phyloP scores from a whole-genome alignment of 2,797 vertebrate species.

The Acanthurus lineatus region DNA sequence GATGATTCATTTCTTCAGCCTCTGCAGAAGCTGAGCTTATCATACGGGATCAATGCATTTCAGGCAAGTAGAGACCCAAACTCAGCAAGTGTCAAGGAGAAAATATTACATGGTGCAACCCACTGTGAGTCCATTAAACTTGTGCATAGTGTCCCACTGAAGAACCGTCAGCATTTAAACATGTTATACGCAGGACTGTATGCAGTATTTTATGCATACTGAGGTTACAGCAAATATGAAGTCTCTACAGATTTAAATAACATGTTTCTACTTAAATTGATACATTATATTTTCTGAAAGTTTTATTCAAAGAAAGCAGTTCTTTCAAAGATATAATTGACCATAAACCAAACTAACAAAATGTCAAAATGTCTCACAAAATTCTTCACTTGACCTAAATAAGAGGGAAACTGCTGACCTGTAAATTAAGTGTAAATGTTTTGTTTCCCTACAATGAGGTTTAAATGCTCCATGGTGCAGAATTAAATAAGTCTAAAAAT shows the following conservation, averaged over 20 bases:
- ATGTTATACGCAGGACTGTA: not conserved
- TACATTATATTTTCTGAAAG: not conserved
- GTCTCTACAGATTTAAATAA: not conserved
- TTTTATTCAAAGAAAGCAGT: slow-evolving; percentile 1
- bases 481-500: slow-evolving; percentile 6
- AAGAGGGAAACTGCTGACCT: not conserved
- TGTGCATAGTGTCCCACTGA: not conserved
- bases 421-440: slow-evolving; percentile 22
- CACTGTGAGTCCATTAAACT: slow-evolving; percentile 25
- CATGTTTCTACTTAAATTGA: not conserved
- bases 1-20: slow-evolving; percentile 58
- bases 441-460: slow-evolving; percentile 14
- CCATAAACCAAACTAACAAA: not conserved
- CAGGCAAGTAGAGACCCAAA: slow-evolving; percentile 33
- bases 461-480: slow-evolving; percentile 18
- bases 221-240: not conserved
- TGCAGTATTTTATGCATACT: not conserved
- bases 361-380: not conserved
- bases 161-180: not conserved
- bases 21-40: slow-evolving; percentile 24
- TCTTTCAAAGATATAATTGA: not conserved
- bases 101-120: slow-evolving; percentile 16
- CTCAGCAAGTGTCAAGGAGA: slow-evolving; percentile 5
- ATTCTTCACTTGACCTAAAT: not conserved
- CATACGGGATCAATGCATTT: slow-evolving; percentile 32